Evolutionary conservation across 1,140 invertebrate genomes (phyloP), one percentile per base, ranked within the genome.

Genomic region (Cydia strobilella): DNA sequence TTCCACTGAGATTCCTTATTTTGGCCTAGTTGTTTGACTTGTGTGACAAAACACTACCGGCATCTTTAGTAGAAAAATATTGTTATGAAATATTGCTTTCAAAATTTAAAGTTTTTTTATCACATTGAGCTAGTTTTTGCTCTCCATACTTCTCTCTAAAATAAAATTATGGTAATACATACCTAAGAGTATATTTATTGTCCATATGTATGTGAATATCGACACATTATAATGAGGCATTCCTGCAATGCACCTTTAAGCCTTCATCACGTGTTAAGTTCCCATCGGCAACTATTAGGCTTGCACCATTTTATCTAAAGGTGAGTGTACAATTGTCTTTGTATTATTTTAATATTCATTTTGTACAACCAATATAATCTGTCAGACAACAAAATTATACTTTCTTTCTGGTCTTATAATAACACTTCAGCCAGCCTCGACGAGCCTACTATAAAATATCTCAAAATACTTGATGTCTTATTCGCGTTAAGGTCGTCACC

Each of bases 181-280:
- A 9, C 6, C 5, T 4, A 13, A 42, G 9, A 42, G 42, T 42
- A 12, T 12, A 42, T 42, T 42, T 1, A 12, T 2, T 13, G 10
- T 45, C 1, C 6, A 13, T 18, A 54, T 18, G 5, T 54, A n/a
- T 54, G n/a, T 54, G 51, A 18, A n/a, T 54, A 54, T 54, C n/a
- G 15, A 18, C 45, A 15, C 45, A 54, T 54, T 54, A n/a, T 20
- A 15, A 51, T 18, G 48, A 18, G 4, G 15, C 15, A 18, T 15
- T 54, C 51, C 51, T 54, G 51, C 51, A 54, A 54, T 54, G 51
- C n/a, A 54, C 51, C 51, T n/a, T n/a, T n/a, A n/a, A n/a, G n/a
- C n/a, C n/a, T 54, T n/a, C 6, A 18, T 0, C 51, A 54, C 2
- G n/a, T 54, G 51, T 54, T n/a, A 18, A 54, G n/a, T 54, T 54